Base-by-base conservation (phyloP, 1,140 invertebrate species). In the Hylyphantes graminicola region DNA sequence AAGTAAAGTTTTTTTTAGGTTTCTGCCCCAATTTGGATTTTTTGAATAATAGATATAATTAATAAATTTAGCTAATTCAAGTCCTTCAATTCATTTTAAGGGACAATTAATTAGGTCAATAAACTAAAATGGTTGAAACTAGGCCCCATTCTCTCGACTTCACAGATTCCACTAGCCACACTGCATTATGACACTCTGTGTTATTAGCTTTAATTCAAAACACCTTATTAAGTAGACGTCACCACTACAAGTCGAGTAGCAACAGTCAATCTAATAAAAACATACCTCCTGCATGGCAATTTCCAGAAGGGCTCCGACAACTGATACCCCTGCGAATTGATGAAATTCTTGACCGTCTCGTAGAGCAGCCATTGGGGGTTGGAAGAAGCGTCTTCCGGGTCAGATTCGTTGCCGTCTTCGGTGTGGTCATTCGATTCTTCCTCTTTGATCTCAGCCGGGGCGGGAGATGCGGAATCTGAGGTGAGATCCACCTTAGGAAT, bases 231-330 rank as follows among this genome's bases (percentile, higher is more conserved):
- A n/a, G n/a, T n/a, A 61, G 17, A 0, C 17, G 0, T n/a, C 7
- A 61, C n/a, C 12, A 12, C 12, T 17, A 61, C 12, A 61, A 61
- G 15, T 61, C 59, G 7, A 10, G 17, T 61, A n/a, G 17, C 15
- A 61, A 61, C 12, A 8, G 12, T n/a, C 1, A 61, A 9, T 15
- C 59, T 61, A 61, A n/a, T n/a, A n/a, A n/a, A n/a, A n/a, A n/a
- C 53, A 53, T 50, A 92, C 91, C 89, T 90, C 88, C 89, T 95
- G 13, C 95, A 96, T 4, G 98, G 98, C 74, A 99, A 91, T 88
- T 96, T 96, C 92, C 96, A 94, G 90, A 99, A 97, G 15, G 96
- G 96, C 89, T 98, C 95, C 17, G 95, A 94, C 86, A 98, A 90
- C 64, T 93, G 90, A 7, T 93, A 91, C 92, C 94, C 94, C 89